Conservation (phyloP, 2,888 invertebrate species). For the Spialia ferax region DNA sequence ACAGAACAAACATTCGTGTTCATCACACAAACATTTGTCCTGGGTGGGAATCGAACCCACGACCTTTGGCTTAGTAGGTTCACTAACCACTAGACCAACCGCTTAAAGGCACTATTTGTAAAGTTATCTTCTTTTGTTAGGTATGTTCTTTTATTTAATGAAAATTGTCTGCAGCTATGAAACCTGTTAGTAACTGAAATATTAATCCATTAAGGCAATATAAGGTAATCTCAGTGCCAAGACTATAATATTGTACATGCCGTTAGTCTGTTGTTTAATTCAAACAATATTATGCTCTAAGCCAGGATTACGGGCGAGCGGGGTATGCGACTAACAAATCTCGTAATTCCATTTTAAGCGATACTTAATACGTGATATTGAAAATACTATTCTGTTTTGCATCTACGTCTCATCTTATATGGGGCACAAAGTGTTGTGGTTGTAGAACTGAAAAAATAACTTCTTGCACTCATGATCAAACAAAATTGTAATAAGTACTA, state of each 20-base stretch:
- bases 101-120: background rate
- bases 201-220: background rate
- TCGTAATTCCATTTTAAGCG: constrained; percentile 32
- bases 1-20: too few species aligned
- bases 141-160: background rate
- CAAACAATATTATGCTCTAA: constrained; percentile 35
- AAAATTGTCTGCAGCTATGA: too few species aligned
- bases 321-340: constrained; percentile 34
- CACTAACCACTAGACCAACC: too few species aligned
- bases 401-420: constrained; percentile 8
- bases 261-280: constrained; percentile 32
- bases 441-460: too few species aligned
- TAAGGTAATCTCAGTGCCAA: constrained; percentile 3
- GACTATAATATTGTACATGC: constrained; percentile 13
- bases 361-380: constrained; percentile 35
- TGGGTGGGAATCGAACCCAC: too few species aligned
- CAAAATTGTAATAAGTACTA: too few species aligned
- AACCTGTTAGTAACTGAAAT: background rate
- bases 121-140: too few species aligned
- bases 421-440: background rate
- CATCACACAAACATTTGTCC: too few species aligned
- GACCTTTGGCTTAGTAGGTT: too few species aligned
- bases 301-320: constrained; percentile 29
- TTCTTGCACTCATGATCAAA: too few species aligned
- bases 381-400: constrained; percentile 19